phyloP scores from a whole-genome alignment of 2,113 vertebrate species.

The Delphinus delphis region DNA sequence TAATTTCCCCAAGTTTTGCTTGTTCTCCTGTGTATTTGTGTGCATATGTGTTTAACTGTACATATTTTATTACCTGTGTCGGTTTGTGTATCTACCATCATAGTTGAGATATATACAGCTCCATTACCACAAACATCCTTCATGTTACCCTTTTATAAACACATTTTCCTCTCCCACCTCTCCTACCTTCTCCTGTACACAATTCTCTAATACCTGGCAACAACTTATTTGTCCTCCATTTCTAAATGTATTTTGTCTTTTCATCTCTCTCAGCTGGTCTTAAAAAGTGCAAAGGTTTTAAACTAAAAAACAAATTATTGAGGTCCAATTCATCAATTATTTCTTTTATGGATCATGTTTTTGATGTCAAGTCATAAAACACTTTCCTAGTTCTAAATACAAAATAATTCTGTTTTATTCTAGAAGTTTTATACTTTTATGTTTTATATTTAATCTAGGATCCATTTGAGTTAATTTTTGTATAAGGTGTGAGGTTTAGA shows the following conservation, averaged over 20 bases:
- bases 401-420: neutral
- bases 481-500: neutral
- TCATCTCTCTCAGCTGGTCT: neutral
- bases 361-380: neutral
- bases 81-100: neutral
- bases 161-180: neutral
- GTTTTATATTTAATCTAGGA: neutral
- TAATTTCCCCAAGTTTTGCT: neutral
- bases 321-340: neutral
- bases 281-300: neutral
- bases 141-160: no score
- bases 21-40: neutral
- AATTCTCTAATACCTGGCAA: neutral
- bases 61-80: neutral
- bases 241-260: neutral
- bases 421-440: neutral
- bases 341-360: no score
- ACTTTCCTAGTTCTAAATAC: neutral
- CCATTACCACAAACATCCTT: neutral
- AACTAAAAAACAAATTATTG: neutral
- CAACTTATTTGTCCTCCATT: neutral
- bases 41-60: neutral
- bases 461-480: neutral
- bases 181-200: neutral
- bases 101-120: no score